Evolutionary conservation across 2,888 invertebrate species (phyloP).

Genomic region (Metellina segmentata): DNA sequence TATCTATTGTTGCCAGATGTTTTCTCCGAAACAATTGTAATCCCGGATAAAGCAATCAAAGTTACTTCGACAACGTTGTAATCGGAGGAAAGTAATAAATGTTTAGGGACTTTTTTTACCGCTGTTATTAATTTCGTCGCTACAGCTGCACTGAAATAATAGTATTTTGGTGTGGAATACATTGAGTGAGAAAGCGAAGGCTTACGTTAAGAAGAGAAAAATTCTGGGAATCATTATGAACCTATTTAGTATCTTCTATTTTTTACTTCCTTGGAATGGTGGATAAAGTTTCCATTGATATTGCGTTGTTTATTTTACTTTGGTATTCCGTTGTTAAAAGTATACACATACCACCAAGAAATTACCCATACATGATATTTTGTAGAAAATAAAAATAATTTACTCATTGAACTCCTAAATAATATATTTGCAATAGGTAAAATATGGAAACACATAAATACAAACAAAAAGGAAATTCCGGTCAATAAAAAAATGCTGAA

Average conservation of each 20-base stretch:
- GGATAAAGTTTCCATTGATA: no score
- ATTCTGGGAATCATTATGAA: neutral
- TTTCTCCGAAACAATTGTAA: conserved; percentile 45
- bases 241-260: neutral
- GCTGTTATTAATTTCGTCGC: conserved; percentile 32
- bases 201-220: neutral
- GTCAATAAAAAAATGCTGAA: no score
- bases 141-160: neutral
- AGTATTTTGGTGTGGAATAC: neutral
- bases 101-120: conserved; percentile 10
- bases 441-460: no score
- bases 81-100: conserved; percentile 40
- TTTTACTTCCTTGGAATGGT: neutral
- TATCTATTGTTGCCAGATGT: conserved; percentile 45
- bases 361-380: no score
- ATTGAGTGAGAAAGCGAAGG: neutral
- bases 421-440: no score
- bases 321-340: no score
- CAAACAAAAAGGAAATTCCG: no score
- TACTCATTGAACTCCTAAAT: no score
- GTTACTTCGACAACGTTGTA: conserved; percentile 30
- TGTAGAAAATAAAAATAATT: no score
- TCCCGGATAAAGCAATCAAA: conserved; percentile 37
- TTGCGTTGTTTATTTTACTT: no score
- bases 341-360: no score